phyloP scores from a whole-genome alignment of 1,140 invertebrate genomes.

The Coptotermes formosanus region DNA sequence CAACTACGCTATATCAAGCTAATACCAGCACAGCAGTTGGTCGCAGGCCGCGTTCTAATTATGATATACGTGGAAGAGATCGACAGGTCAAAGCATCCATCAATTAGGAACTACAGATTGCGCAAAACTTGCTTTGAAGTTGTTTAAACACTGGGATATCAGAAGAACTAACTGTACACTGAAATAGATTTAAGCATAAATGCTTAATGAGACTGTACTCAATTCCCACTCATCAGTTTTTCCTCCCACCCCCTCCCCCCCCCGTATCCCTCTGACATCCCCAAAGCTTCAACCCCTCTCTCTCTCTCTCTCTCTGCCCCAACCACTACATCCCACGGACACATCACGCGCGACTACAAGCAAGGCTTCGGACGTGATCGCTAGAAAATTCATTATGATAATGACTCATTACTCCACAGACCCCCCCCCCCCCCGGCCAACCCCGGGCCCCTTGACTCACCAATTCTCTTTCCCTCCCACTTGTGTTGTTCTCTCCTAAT shows the following conservation, averaged over 20 bases:
- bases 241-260: background rate
- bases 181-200: constrained; percentile 19
- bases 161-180: background rate
- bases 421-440: background rate
- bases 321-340: background rate
- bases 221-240: constrained; percentile 16
- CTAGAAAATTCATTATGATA: constrained; percentile 35
- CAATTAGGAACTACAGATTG: background rate
- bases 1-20: too few species aligned
- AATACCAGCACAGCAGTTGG: too few species aligned
- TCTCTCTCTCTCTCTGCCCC: background rate
- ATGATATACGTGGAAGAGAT: background rate
- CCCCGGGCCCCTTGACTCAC: background rate
- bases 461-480: constrained; percentile 13
- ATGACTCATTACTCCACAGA: constrained; percentile 32
- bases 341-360: background rate
- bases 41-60: background rate
- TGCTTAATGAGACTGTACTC: constrained; percentile 18
- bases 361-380: constrained; percentile 17
- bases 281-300: background rate
- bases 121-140: background rate
- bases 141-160: background rate
- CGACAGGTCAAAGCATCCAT: background rate
- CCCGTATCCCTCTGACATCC: background rate
- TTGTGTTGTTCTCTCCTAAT: constrained; percentile 31